phyloP scores from a whole-genome alignment of 92 coral and sea anemone species.

The Desmophyllum pertusum region DNA sequence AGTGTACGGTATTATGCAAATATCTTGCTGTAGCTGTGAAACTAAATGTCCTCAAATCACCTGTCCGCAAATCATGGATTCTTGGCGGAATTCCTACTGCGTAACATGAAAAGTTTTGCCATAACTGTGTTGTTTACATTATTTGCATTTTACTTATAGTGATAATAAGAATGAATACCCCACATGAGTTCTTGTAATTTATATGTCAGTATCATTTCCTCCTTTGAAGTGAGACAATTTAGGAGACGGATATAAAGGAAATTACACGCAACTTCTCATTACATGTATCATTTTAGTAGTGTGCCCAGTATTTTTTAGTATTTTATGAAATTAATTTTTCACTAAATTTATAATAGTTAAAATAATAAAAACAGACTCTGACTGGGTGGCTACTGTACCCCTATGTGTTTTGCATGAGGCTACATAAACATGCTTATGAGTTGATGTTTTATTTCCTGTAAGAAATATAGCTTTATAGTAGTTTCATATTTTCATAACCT shows the following conservation, averaged over 20 bases:
- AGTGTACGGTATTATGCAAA: not conserved
- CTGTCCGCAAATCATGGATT: not conserved
- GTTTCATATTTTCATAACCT: too few species aligned
- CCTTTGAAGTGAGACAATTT: not conserved
- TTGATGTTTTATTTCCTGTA: too few species aligned
- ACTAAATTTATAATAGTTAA: too few species aligned
- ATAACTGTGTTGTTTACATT: not conserved
- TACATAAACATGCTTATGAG: too few species aligned
- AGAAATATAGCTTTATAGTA: too few species aligned
- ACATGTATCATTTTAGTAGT: too few species aligned
- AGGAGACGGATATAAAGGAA: not conserved
- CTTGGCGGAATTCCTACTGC: not conserved
- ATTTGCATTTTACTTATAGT: not conserved
- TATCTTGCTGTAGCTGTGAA: not conserved
- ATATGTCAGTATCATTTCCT: not conserved
- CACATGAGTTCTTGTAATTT: not conserved
- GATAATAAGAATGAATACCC: not conserved
- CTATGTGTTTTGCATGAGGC: too few species aligned
- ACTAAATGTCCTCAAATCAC: not conserved
- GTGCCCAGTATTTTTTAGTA: too few species aligned
- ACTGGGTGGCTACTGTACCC: too few species aligned
- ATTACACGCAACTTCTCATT: not conserved
- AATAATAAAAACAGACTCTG: too few species aligned
- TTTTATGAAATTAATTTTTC: too few species aligned
- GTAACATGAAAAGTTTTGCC: conserved; percentile 1